Conservation (phyloP, 2,797 vertebrate genomes). For the Eremophila alpestris region DNA sequence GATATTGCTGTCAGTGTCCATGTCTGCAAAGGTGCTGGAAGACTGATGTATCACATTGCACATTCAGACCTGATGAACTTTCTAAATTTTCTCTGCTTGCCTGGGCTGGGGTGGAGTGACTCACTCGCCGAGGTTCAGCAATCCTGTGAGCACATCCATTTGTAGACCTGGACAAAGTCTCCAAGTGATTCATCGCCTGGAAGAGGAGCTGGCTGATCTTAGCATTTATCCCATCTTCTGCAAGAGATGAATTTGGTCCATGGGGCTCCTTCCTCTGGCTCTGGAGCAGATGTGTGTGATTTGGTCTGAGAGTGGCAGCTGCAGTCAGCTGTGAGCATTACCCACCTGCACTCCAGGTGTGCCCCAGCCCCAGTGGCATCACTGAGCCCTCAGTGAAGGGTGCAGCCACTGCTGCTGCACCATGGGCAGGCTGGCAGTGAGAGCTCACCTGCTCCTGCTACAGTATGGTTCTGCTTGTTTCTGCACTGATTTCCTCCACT, state of each 20-base stretch:
- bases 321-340: background rate
- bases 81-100: background rate
- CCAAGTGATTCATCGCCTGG: background rate
- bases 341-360: background rate
- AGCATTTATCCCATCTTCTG: background rate
- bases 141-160: background rate
- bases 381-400: accelerated
- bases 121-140: accelerated
- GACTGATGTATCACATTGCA: background rate
- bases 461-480: background rate
- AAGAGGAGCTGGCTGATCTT: background rate
- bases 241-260: background rate
- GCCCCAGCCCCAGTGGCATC: background rate
- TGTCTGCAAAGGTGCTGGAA: background rate
- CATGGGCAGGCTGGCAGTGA: accelerated
- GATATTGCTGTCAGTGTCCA: background rate
- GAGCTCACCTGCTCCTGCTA: background rate
- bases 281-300: background rate
- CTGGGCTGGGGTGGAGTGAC: background rate
- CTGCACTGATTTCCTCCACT: background rate
- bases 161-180: background rate
- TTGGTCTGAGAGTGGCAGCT: background rate
- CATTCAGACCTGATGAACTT: background rate
- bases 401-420: background rate
- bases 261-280: background rate